A percentile compares a stretch with the other conserved stretches of the same genome.
These are phyloP conservation scores for Sebastolobus alascanus DNA, from an alignment of 2,797 vertebrate species.

Conservation along the genomic window DNA sequence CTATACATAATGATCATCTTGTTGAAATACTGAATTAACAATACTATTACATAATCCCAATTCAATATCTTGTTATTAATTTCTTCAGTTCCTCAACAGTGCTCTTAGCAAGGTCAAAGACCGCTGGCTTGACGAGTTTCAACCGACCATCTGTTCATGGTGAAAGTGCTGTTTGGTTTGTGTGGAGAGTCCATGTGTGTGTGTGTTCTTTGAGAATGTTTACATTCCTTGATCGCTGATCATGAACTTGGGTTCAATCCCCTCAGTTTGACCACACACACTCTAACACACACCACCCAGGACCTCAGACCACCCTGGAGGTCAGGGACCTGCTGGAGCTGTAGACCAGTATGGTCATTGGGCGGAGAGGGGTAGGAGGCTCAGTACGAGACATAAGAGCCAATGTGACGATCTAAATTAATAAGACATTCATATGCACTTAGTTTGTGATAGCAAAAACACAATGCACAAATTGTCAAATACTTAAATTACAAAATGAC, in stretches of 20 bases:
- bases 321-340: slow-evolving; percentile 25
- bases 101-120: not conserved
- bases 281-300: not conserved
- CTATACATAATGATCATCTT: not conserved
- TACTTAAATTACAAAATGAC: no score
- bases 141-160: not conserved
- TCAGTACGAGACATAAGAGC: no score
- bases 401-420: not conserved
- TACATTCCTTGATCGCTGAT: slow-evolving; percentile 55
- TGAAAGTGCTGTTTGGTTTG: slow-evolving; percentile 1
- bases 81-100: not conserved
- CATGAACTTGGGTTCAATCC: slow-evolving; percentile 51
- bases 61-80: not conserved
- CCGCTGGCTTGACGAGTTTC: not conserved
- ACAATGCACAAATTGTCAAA: no score
- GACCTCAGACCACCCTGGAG: not conserved
- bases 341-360: not conserved
- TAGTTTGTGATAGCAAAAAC: no score
- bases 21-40: not conserved
- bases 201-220: slow-evolving; percentile 55
- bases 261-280: slow-evolving; percentile 11
- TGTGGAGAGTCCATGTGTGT: not conserved
- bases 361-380: no score
- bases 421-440: no score
- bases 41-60: not conserved